Evolutionary conservation across 2,888 invertebrate species (phyloP).

Genomic region (Oligia fasciuncula): DNA sequence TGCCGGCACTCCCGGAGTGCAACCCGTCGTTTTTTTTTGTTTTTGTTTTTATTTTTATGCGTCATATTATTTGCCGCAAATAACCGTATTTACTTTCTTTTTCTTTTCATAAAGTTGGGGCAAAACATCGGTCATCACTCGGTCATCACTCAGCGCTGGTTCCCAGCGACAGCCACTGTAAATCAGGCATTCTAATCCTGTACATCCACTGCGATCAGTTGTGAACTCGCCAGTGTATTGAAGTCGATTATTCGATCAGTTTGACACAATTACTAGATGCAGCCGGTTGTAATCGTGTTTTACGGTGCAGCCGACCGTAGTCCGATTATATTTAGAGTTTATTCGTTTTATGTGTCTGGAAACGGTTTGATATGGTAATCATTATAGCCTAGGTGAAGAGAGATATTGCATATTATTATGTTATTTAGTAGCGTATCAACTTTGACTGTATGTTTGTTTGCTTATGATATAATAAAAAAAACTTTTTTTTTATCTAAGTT

Average conservation of each 20-base stretch:
- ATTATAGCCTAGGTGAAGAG: background rate
- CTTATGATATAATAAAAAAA: background rate
- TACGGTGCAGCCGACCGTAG: slow-evolving; percentile 20
- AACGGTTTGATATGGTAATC: slow-evolving; percentile 4
- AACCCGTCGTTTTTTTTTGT: too few relatives aligned
- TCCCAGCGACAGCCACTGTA: background rate
- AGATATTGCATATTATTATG: background rate
- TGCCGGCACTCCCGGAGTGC: too few relatives aligned
- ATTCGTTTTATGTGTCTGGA: slow-evolving; percentile 3
- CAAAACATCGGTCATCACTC: background rate
- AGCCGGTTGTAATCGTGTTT: slow-evolving; percentile 13
- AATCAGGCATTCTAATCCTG: background rate
- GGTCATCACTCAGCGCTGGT: background rate
- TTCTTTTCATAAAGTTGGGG: too few relatives aligned
- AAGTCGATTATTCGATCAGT: slow-evolving; percentile 14
- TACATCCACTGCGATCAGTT: background rate
- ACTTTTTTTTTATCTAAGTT: too few relatives aligned
- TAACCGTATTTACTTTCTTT: too few relatives aligned
- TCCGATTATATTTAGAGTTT: slow-evolving; percentile 45
- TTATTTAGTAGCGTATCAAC: background rate
- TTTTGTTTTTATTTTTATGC: too few relatives aligned
- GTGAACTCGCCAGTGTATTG: slow-evolving; percentile 17
- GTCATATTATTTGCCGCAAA: too few relatives aligned
- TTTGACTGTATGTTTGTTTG: background rate
- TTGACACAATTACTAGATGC: slow-evolving; percentile 40